Evolutionary conservation across 2,888 invertebrate genomes (phyloP).

Genomic region (Ormia ochracea): DNA sequence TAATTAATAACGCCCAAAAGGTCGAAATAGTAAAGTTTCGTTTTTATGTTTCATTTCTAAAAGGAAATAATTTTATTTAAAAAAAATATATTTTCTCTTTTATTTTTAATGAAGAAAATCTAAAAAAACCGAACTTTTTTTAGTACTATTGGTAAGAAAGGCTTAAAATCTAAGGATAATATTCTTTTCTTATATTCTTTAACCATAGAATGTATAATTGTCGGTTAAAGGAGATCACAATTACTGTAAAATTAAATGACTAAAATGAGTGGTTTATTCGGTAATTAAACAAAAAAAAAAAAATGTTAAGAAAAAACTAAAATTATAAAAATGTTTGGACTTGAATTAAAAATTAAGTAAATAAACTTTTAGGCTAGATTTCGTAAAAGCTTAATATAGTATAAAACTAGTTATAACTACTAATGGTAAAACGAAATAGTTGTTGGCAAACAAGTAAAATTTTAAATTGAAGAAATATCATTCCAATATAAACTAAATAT

Average conservation of each 20-base stretch:
- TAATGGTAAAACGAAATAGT: constrained; percentile 11
- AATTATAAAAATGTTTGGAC: not conserved
- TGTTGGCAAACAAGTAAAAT: constrained; percentile 40
- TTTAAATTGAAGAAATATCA: not conserved
- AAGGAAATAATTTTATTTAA: constrained; percentile 6
- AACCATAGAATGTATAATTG: not conserved
- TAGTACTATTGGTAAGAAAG: constrained; percentile 45
- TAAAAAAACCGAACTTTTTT: constrained; percentile 39
- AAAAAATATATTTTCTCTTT: constrained; percentile 29
- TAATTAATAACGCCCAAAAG: constrained; percentile 66
- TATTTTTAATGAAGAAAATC: constrained; percentile 19
- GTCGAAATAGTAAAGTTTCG: constrained; percentile 61
- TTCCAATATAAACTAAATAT: not conserved
- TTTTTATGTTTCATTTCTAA: not conserved
- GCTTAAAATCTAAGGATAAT: constrained; percentile 37
- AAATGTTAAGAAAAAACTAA: not conserved
- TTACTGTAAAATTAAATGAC: constrained; percentile 15
- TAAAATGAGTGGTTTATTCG: constrained; percentile 31
- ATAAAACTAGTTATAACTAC: constrained; percentile 11
- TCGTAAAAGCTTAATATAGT: constrained; percentile 1
- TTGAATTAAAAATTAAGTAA: not conserved
- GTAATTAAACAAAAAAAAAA: constrained; percentile 13
- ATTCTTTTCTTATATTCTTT: constrained; percentile 18
- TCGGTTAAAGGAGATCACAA: not conserved
- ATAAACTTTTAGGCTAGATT: constrained; percentile 2